phyloP scores from a whole-genome alignment of 2,888 invertebrate species.

The Gibbula magus region DNA sequence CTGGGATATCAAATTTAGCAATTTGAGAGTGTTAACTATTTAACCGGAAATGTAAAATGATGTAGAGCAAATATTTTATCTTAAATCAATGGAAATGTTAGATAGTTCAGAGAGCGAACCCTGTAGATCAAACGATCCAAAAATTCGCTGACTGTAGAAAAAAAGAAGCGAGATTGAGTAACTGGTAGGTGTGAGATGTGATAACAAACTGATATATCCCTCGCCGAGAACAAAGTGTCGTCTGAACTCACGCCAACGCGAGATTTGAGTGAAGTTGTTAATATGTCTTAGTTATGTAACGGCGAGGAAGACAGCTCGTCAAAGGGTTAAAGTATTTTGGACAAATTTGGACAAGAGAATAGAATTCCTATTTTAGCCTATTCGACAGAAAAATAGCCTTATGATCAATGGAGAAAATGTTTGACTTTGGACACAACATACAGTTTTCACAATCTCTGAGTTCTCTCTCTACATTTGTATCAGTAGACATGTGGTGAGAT shows the following conservation, averaged over 20 bases:
- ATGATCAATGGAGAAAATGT: not conserved
- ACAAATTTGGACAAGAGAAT: constrained; percentile 1
- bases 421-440: not conserved
- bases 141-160: not conserved
- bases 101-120: too few relatives aligned
- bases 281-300: constrained; percentile 1
- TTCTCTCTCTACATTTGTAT: too few relatives aligned
- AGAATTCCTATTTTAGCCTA: not conserved
- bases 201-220: not conserved
- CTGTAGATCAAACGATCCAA: not conserved
- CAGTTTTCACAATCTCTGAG: not conserved
- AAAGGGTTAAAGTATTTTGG: not conserved
- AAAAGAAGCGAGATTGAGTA: not conserved
- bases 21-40: too few relatives aligned
- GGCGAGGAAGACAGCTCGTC: not conserved
- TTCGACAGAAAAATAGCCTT: not conserved
- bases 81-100: too few relatives aligned
- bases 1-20: too few relatives aligned
- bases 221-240: constrained; percentile 6
- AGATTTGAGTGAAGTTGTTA: constrained; percentile 3
- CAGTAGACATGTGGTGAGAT: too few relatives aligned
- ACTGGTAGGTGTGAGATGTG: not conserved
- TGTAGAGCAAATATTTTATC: too few relatives aligned
- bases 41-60: too few relatives aligned
- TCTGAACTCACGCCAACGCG: constrained; percentile 22